Percentiles rank a stretch among this genome's conserved stretches.
Evolutionary conservation across 1,140 invertebrate species (phyloP).

Genomic region (Trypoxylus dichotomus): DNA sequence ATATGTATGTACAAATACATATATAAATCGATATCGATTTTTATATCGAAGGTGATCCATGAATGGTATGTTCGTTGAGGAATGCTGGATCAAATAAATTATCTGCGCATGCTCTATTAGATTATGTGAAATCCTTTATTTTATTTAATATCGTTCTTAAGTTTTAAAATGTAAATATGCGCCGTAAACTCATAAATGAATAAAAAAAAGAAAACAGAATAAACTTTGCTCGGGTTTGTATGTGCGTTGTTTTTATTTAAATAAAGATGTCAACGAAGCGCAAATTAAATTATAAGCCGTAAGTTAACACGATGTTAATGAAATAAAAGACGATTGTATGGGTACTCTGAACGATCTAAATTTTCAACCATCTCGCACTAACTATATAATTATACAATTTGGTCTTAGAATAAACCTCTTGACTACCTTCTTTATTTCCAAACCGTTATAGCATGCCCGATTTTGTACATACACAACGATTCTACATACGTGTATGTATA

Average conservation of each 20-base stretch:
- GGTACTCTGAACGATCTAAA: not conserved
- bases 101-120: too few species aligned
- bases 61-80: too few species aligned
- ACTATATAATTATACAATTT: not conserved
- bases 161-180: too few species aligned
- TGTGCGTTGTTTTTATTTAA: constrained; percentile 15
- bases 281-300: constrained; percentile 2
- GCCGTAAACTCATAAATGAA: too few species aligned
- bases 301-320: not conserved
- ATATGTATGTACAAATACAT: too few species aligned
- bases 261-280: constrained; percentile 8
- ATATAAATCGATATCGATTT: too few species aligned
- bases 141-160: too few species aligned
- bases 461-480: not conserved
- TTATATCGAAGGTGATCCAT: too few species aligned
- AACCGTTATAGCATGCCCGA: not conserved
- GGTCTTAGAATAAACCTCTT: not conserved
- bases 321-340: not conserved
- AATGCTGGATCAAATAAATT: too few species aligned
- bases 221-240: not conserved
- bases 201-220: too few species aligned
- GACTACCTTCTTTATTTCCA: not conserved
- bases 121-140: too few species aligned
- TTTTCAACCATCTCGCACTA: not conserved
- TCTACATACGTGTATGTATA: not conserved